These are phyloP conservation scores for Tetramorium parvispinum DNA, from an alignment of 1,140 invertebrate genomes.

Conservation along the genomic window DNA sequence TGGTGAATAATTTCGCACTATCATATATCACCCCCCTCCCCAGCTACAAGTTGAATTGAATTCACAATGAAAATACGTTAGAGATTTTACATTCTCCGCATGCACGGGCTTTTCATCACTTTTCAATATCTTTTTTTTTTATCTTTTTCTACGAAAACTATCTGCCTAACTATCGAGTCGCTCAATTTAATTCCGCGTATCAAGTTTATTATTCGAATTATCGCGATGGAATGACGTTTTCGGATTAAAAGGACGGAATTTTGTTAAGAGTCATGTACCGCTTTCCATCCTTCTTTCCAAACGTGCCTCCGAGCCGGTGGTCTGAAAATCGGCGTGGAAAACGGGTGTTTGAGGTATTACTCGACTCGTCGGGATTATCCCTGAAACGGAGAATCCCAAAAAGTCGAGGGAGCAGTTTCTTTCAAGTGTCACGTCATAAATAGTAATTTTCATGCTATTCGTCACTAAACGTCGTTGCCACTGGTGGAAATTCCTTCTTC, in stretches of 20 bases:
- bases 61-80: neutral
- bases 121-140: neutral
- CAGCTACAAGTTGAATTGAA: neutral
- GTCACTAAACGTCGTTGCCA: neutral
- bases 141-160: conserved; percentile 18
- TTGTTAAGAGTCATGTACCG: neutral
- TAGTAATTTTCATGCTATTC: neutral
- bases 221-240: conserved; percentile 7
- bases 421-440: neutral
- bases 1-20: neutral
- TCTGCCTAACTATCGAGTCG: conserved; percentile 4
- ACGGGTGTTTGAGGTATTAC: neutral
- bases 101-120: neutral
- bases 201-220: conserved; percentile 39
- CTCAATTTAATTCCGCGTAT: neutral
- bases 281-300: conserved; percentile 25
- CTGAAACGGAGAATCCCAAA: conserved; percentile 23
- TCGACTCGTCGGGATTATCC: conserved; percentile 35
- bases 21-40: neutral
- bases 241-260: conserved; percentile 45
- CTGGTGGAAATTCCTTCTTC: neutral
- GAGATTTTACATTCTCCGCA: neutral
- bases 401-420: neutral
- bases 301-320: neutral
- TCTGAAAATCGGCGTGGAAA: neutral